Conservation (phyloP, 92 coral and sea anemone genomes). For the Scolanthus callimorphus region DNA sequence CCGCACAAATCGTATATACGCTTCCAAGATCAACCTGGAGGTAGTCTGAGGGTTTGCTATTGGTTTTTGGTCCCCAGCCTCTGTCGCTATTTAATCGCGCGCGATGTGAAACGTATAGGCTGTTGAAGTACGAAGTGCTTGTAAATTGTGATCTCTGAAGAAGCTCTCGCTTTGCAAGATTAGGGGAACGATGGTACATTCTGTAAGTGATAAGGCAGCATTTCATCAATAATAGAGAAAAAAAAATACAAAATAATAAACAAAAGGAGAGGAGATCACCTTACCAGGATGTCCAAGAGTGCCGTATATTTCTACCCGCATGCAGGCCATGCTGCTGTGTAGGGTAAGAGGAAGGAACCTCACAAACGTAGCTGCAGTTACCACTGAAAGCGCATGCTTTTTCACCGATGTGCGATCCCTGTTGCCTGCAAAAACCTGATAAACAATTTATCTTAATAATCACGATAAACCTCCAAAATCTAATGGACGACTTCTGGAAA, state of each 20-base stretch:
- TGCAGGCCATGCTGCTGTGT: not conserved
- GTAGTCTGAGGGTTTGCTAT: not conserved
- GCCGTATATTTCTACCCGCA: constrained; percentile 12
- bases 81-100: not conserved
- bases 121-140: not conserved
- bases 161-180: not conserved
- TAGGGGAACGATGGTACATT: not conserved
- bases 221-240: too few relatives aligned
- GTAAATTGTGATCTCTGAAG: not conserved
- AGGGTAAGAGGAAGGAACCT: not conserved
- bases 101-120: not conserved
- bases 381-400: not conserved
- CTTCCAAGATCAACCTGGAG: not conserved
- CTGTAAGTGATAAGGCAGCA: too few relatives aligned
- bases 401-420: not conserved
- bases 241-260: not conserved
- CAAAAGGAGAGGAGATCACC: too few relatives aligned
- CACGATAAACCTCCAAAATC: too few relatives aligned
- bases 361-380: not conserved
- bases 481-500: too few relatives aligned
- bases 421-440: constrained; percentile 10
- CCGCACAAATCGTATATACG: not conserved
- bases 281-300: not conserved
- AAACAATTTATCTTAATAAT: too few relatives aligned
- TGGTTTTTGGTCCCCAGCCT: not conserved